Base-by-base conservation (phyloP, 2,113 vertebrate species). In the human (Homo sapiens) region DNA sequence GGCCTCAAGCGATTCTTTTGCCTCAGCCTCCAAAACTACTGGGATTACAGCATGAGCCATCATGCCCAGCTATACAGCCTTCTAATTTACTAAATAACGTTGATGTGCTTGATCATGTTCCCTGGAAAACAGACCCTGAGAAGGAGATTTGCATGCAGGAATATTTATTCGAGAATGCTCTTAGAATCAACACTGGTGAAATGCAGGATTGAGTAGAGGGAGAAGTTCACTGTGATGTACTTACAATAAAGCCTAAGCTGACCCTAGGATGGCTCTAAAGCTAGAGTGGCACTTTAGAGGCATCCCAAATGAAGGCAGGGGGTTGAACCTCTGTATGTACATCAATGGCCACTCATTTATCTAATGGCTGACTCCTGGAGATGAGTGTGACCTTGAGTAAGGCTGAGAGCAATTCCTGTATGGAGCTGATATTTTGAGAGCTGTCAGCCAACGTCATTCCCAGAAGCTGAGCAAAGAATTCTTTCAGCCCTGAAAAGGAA, bases 111-210 rank as follows among this genome's bases (percentile, higher is more conserved):
- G 8, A 27, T 89, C 50, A 61, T 64, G 23, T 95, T 78, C 10
- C 17, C 96, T 61, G 12, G 76, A 52, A 89, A 72, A 52, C 22
- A 94, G 61, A 64, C 25, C 59, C 50, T 94, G 70, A 52, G n/a
- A 89, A 4, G 35, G n/a, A 90, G 43, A 89, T 70, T 72, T 89
- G 32, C 18, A 73, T 85, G 14, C 72, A 84, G 64, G 45, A 66
- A 85, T 61, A 85, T 78, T 38, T 95, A 84, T 89, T 92, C 72
- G 18, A 73, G 52, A 38, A n/a, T 95, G 57, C 43, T 92, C 32
- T 35, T 81, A 57, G 5, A 86, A 82, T 87, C 16, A 81, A 72
- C 3, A 45, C 12, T 10, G 5, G 9, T 91, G 57, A 48, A 59
- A 78, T n/a, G 10, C 22, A 79, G 30, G 32, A 73, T n/a, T 84